phyloP scores from a whole-genome alignment of 2,888 invertebrate genomes.

The Thecophora atra region DNA sequence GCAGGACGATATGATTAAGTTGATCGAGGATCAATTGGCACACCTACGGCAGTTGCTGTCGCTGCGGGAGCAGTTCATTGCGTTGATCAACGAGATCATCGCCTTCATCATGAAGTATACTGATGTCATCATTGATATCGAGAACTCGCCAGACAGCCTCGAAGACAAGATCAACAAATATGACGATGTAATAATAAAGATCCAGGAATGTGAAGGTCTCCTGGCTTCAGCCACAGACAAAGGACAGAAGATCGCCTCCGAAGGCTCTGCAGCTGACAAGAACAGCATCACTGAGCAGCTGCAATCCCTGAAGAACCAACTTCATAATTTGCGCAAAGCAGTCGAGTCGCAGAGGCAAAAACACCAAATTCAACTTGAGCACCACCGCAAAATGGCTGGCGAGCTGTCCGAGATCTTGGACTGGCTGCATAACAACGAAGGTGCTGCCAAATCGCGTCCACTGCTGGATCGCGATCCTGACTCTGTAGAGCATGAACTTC shows the following conservation, averaged over 20 bases:
- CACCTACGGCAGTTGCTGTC: constrained; percentile 80
- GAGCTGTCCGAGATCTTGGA: constrained; percentile 86
- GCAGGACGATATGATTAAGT: constrained; percentile 85
- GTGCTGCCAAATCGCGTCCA: constrained; percentile 82
- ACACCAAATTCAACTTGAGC: constrained; percentile 87
- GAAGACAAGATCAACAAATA: constrained; percentile 89
- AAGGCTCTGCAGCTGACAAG: constrained; percentile 86
- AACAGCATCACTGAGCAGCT: constrained; percentile 88
- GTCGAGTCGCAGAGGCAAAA: constrained; percentile 89
- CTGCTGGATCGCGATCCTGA: constrained; percentile 79
- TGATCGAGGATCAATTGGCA: constrained; percentile 86
- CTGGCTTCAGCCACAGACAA: constrained; percentile 89
- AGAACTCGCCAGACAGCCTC: constrained; percentile 81
- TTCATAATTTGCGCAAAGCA: constrained; percentile 79
- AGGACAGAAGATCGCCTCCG: constrained; percentile 90
- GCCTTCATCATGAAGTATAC: constrained; percentile 88
- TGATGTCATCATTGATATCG: constrained; percentile 84
- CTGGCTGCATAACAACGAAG: constrained; percentile 85
- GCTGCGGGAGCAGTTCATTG: constrained; percentile 88
- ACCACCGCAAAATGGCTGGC: constrained; percentile 83
- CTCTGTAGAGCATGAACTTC: constrained; percentile 83
- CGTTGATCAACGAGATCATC: constrained; percentile 85
- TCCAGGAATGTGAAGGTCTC: constrained; percentile 90
- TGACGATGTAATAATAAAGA: constrained; percentile 84
- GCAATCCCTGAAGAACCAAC: constrained; percentile 85